Conservation (phyloP, 2,888 invertebrate species). For the Amblyteles armatorius region DNA sequence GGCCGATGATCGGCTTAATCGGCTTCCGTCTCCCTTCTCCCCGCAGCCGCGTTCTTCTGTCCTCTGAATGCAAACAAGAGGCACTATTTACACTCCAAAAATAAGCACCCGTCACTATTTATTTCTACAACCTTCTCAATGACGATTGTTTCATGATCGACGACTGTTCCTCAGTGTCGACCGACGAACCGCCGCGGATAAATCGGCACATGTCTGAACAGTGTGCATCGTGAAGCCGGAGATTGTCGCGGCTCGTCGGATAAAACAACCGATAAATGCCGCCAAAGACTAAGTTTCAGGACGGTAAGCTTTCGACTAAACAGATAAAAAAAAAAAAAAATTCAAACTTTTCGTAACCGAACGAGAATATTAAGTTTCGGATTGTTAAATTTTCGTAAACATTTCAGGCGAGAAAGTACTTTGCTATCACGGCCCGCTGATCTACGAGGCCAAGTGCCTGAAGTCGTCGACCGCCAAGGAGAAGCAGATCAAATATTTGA, state of each 20-base stretch:
- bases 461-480: constrained; percentile 93
- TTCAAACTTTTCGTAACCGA: no score
- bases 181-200: neutral
- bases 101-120: neutral
- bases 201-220: neutral
- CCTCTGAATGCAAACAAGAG: constrained; percentile 6
- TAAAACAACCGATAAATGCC: constrained; percentile 84
- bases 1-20: constrained; percentile 10
- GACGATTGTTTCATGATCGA: constrained; percentile 2
- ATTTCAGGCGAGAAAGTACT: constrained; percentile 94
- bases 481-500: constrained; percentile 95
- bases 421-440: constrained; percentile 97
- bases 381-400: neutral
- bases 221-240: neutral
- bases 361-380: neutral
- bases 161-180: neutral
- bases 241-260: neutral
- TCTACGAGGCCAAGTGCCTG: constrained; percentile 98
- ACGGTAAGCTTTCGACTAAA: constrained; percentile 86
- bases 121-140: neutral
- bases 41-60: neutral
- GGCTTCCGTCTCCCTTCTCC: neutral
- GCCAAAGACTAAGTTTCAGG: constrained; percentile 90
- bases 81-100: neutral
- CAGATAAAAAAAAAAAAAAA: neutral